Conservation (phyloP, 2,888 invertebrate species). For the Lissonota sp. region DNA sequence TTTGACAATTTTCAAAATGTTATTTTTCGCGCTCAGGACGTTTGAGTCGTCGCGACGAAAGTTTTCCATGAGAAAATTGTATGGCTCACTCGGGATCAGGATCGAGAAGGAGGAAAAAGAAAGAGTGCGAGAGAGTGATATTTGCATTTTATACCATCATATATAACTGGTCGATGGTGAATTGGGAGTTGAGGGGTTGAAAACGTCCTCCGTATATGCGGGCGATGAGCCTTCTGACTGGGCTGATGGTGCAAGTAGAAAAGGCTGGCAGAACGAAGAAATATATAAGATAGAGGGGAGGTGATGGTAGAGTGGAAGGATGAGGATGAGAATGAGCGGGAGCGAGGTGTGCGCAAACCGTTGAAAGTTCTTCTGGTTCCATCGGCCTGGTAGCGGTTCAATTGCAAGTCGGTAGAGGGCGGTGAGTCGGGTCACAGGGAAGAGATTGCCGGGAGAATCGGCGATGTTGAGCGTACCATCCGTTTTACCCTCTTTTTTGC, state of each 20-base stretch:
- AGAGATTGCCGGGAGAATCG: constrained; percentile 1
- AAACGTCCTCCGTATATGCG: background rate
- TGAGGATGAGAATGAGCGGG: constrained; percentile 7
- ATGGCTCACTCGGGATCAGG: constrained; percentile 13
- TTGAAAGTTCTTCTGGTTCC: constrained; percentile 62
- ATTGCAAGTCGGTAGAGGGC: constrained; percentile 49
- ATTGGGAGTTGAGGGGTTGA: constrained; percentile 30
- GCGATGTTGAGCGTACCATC: constrained; percentile 22
- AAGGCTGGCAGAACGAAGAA: constrained; percentile 5
- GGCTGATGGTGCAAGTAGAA: background rate
- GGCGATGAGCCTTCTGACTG: background rate
- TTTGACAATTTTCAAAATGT: too few species aligned
- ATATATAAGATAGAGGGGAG: constrained; percentile 11
- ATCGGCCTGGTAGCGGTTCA: constrained; percentile 51
- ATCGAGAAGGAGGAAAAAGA: constrained; percentile 30
- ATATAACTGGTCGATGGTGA: constrained; percentile 60
- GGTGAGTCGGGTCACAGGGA: constrained; percentile 33
- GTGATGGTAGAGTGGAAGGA: constrained; percentile 20
- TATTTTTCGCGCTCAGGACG: too few species aligned
- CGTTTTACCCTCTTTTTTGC: constrained; percentile 18
- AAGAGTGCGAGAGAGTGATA: constrained; percentile 36
- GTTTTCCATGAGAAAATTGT: background rate
- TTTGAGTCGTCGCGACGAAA: too few species aligned
- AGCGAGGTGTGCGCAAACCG: constrained; percentile 33
- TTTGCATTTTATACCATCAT: constrained; percentile 72